Evolutionary conservation across 2,888 invertebrate species (phyloP).

Genomic region (Eristalis pertinax): DNA sequence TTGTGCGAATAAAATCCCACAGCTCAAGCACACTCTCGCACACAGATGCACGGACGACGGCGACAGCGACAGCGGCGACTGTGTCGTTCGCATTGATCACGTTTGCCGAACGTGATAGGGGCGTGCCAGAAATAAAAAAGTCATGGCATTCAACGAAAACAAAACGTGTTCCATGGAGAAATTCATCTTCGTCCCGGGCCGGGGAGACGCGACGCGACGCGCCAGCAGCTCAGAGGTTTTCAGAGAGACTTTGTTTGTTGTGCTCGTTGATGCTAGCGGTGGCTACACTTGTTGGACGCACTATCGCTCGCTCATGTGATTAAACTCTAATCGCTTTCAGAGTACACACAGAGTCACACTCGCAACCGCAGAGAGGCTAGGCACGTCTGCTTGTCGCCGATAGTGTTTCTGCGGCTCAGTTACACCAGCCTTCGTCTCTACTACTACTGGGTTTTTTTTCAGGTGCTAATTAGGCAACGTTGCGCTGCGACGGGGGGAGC

Average conservation of each 20-base stretch:
- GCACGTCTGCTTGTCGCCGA: neutral
- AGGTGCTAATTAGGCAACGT: slow-evolving; percentile 1
- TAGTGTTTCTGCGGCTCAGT: slow-evolving; percentile 9
- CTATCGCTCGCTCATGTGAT: slow-evolving; percentile 29
- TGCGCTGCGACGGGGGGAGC: neutral
- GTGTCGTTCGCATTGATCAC: slow-evolving; percentile 50
- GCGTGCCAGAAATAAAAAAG: slow-evolving; percentile 64
- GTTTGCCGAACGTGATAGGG: slow-evolving; percentile 71
- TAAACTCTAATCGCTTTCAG: slow-evolving; percentile 39
- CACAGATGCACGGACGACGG: slow-evolving; percentile 19
- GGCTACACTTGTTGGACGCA: slow-evolving; percentile 1
- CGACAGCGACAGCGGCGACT: neutral
- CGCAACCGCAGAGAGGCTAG: neutral
- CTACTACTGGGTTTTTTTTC: neutral
- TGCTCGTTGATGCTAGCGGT: neutral
- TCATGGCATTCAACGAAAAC: slow-evolving; percentile 66
- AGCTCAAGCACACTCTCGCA: slow-evolving; percentile 12
- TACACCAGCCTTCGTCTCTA: neutral
- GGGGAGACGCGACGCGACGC: slow-evolving; percentile 11
- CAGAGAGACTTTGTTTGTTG: slow-evolving; percentile 36
- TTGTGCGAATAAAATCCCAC: slow-evolving; percentile 59
- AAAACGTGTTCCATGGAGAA: slow-evolving; percentile 63
- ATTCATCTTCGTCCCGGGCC: slow-evolving; percentile 39
- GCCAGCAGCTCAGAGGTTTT: slow-evolving; percentile 13
- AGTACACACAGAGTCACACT: slow-evolving; percentile 19